A percentile compares a stretch with the other conserved stretches of the same genome.
Evolutionary conservation across 2,113 vertebrate genomes (phyloP).

Genomic region (Aphyosemion australe): DNA sequence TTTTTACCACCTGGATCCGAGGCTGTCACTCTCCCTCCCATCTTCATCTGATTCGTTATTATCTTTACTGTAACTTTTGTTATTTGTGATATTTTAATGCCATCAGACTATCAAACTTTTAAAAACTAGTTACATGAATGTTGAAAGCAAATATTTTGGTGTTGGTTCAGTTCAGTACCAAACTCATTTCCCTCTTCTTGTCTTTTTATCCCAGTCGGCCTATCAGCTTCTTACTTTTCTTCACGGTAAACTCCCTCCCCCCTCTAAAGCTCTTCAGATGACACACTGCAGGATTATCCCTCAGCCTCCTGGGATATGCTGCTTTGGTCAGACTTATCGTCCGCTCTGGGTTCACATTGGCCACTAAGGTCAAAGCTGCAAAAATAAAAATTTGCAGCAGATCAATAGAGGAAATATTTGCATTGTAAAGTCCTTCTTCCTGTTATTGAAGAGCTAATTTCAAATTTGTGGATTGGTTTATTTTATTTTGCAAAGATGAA

Average conservation of each 20-base stretch:
- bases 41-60: background rate
- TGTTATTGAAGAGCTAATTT: slow-evolving; percentile 12
- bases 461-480: slow-evolving; percentile 19
- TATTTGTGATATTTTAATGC: background rate
- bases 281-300: slow-evolving; percentile 79
- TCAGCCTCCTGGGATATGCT: slow-evolving; percentile 70
- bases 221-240: slow-evolving; percentile 48
- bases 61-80: background rate
- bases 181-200: slow-evolving; percentile 8
- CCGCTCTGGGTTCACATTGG: slow-evolving; percentile 46
- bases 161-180: slow-evolving; percentile 4
- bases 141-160: background rate
- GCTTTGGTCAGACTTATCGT: slow-evolving; percentile 58
- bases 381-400: slow-evolving; percentile 25
- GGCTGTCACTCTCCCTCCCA: slow-evolving; percentile 12
- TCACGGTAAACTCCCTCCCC: slow-evolving; percentile 47
- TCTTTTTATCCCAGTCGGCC: slow-evolving; percentile 36
- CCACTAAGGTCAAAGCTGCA: slow-evolving; percentile 45
- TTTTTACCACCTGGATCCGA: slow-evolving; percentile 22
- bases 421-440: too few species aligned
- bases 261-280: slow-evolving; percentile 77
- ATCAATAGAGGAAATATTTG: background rate
- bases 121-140: background rate
- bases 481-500: slow-evolving; percentile 56
- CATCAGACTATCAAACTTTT: background rate